phyloP scores from a whole-genome alignment of 1,140 invertebrate species.

The Hestina assimilis region DNA sequence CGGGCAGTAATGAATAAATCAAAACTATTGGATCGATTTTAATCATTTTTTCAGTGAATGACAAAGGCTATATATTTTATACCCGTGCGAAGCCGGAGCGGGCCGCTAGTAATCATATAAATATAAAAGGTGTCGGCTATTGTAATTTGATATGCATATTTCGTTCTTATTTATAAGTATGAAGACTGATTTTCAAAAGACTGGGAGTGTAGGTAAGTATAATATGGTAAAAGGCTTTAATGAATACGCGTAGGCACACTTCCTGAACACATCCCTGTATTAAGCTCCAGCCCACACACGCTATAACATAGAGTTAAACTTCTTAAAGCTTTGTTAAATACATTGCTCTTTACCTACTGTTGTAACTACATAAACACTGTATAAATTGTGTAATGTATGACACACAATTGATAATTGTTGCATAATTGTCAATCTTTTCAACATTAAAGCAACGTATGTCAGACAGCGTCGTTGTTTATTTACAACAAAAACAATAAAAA shows the following conservation, averaged over 20 bases:
- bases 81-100: too few relatives aligned
- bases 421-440: not conserved
- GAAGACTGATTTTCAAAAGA: not conserved
- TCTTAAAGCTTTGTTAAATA: not conserved
- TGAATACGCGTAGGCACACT: constrained; percentile 8
- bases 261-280: constrained; percentile 3
- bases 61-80: too few relatives aligned
- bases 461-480: constrained; percentile 12
- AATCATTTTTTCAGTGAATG: too few relatives aligned
- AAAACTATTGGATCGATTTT: too few relatives aligned
- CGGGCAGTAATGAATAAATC: too few relatives aligned
- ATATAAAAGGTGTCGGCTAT: too few relatives aligned
- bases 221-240: constrained; percentile 1
- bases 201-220: not conserved
- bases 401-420: not conserved
- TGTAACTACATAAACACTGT: not conserved
- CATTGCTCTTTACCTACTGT: not conserved
- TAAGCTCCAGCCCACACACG: constrained; percentile 1
- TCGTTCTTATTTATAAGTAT: not conserved
- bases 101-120: too few relatives aligned
- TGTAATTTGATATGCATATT: not conserved
- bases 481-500: constrained; percentile 19
- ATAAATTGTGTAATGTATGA: not conserved
- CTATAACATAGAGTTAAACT: not conserved
- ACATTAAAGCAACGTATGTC: constrained; percentile 1